Conservation (phyloP, 2,888 invertebrate genomes). For the Deroplatys truncata region DNA sequence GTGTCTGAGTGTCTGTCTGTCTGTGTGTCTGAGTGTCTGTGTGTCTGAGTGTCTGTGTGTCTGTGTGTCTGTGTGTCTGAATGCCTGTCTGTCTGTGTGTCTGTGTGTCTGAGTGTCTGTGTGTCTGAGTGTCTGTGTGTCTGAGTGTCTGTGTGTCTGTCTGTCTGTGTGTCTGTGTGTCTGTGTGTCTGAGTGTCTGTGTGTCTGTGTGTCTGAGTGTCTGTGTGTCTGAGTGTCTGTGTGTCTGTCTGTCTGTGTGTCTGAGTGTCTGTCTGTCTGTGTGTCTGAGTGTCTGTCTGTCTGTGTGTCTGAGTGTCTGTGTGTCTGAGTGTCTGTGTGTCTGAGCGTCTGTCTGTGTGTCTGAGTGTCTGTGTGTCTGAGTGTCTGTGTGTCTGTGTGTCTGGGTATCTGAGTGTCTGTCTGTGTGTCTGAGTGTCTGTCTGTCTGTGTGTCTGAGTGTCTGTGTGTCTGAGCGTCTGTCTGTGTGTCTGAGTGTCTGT, state of each 20-base stretch:
- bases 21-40: neutral
- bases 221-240: neutral
- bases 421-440: too few species aligned
- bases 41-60: neutral
- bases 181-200: neutral
- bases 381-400: neutral
- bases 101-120: neutral
- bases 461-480: too few species aligned
- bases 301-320: neutral
- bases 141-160: neutral
- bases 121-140: neutral
- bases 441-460: too few species aligned
- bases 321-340: too few species aligned
- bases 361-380: neutral
- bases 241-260: neutral
- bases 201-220: neutral
- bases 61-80: neutral
- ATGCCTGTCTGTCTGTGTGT: neutral
- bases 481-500: neutral
- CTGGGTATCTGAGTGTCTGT: too few species aligned
- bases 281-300: neutral
- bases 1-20: neutral
- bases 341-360: too few species aligned
- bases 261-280: neutral
- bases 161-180: neutral